A percentile compares a stretch with the other conserved stretches of the same genome.
Evolutionary conservation across 1,140 invertebrate species (phyloP).

Genomic region (Drosophila tristis): DNA sequence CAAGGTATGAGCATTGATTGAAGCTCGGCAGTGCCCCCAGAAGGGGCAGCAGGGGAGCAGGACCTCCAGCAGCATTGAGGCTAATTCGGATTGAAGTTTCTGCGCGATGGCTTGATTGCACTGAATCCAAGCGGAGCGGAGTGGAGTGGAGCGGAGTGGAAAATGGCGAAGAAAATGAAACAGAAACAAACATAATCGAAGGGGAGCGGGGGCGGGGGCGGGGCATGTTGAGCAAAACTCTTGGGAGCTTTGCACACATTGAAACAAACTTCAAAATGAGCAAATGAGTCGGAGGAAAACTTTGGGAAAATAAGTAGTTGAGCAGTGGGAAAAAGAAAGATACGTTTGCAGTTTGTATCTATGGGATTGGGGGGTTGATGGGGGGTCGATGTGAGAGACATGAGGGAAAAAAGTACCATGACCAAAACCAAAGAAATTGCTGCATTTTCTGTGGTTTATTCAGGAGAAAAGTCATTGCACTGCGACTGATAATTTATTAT

Average conservation of each 20-base stretch:
- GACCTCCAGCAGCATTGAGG: neutral
- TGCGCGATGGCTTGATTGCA: conserved; percentile 29
- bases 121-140: neutral
- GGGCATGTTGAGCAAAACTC: conserved; percentile 4
- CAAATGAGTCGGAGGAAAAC: conserved; percentile 23
- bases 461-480: too few species aligned
- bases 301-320: conserved; percentile 22
- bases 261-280: conserved; percentile 15
- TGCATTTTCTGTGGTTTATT: too few species aligned
- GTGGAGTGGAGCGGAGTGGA: neutral
- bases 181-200: conserved; percentile 38
- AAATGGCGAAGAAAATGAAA: conserved; percentile 10
- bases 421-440: too few species aligned
- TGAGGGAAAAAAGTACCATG: too few species aligned
- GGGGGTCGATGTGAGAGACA: neutral
- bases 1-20: conserved; percentile 23
- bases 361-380: too few species aligned
- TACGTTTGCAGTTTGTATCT: too few species aligned
- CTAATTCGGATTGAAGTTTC: conserved; percentile 47
- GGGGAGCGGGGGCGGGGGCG: neutral
- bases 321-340: neutral
- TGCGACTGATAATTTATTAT: too few species aligned
- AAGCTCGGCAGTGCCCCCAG: neutral
- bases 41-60: neutral
- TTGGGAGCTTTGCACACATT: conserved; percentile 4